Percentiles rank a stretch among this genome's conserved stretches.
Evolutionary conservation across 2,888 invertebrate genomes (phyloP).

Genomic region (Meteorus cinctellus): DNA sequence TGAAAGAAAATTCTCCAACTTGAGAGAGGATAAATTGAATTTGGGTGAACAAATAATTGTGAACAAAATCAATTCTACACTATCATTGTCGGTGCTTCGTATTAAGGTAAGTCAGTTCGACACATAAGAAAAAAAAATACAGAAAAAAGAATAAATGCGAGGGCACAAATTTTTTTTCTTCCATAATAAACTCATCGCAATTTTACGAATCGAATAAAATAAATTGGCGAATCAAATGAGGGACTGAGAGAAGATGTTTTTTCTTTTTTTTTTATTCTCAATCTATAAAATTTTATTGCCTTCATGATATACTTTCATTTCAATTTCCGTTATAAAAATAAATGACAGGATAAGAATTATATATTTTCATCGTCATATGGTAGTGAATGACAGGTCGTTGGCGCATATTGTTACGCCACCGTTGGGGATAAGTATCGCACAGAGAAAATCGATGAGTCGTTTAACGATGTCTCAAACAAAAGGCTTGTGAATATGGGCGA

Average conservation of each 20-base stretch:
- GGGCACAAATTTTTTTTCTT: neutral
- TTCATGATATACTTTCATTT: neutral
- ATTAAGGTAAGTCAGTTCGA: constrained; percentile 28
- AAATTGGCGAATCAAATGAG: neutral
- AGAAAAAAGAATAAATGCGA: no score
- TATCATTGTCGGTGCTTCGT: constrained; percentile 13
- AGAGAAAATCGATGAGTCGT: constrained; percentile 38
- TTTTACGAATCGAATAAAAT: neutral
- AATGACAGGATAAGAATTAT: constrained; percentile 30
- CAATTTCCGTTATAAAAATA: neutral
- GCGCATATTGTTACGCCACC: constrained; percentile 28
- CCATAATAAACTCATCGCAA: neutral
- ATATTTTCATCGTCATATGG: constrained; percentile 16
- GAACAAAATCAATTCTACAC: neutral
- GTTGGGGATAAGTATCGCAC: neutral
- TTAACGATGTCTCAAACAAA: constrained; percentile 35
- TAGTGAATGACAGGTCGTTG: constrained; percentile 32
- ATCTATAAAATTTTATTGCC: neutral
- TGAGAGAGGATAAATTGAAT: neutral
- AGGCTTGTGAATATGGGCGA: neutral
- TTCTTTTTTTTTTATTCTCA: neutral
- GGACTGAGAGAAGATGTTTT: neutral
- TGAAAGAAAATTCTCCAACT: constrained; percentile 1
- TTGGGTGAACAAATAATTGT: neutral
- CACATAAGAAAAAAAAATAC: neutral